Base-by-base conservation (phyloP, 1,140 invertebrate genomes). In the Drosophila azteca region DNA sequence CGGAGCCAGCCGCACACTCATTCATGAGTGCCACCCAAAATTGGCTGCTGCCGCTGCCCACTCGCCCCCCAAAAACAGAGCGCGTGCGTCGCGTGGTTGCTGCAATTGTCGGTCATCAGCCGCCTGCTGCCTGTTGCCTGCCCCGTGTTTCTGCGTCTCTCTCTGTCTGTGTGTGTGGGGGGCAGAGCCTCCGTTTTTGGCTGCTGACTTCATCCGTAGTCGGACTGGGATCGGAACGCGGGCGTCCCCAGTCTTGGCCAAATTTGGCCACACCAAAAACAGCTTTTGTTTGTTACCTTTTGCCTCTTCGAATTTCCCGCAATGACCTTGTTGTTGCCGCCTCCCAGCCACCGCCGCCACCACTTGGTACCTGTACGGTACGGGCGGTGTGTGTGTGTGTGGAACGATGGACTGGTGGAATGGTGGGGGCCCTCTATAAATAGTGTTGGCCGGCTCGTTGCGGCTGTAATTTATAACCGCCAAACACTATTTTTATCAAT, bases 21-120 rank as follows among this genome's bases (percentile, higher is more conserved):
- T 84, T 84, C 80, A 84, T 84, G 63, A 84, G 80, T 84, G 80
- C 81, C 77, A 83, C 60, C 81, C 81, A 84, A 84, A 84, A 85
- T 84, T 77, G 81, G 80, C 51, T 45, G 44, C 49, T 83, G 79
- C 84, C 83, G 24, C 24, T 79, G 83, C 83, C 67, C 71, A 68
- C 31, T 67, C 62, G 39, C 63, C 31, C 31, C n/a, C 49, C 41
- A 35, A 39, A 66, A 66, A 48, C 39, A 61, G 49, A 43, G 75
- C 82, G 82, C 82, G 82, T 87, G 82, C 80, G 82, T 80, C 81
- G 81, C 81, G 81, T 85, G 81, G 82, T 84, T 43, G 31, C 31
- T 31, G 31, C 82, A 85, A 85, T 81, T 85, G 73, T 84, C 79
- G 79, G 79, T 83, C 79, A 83, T 78, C 79, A 72, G 76, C 66